These are phyloP conservation scores for Mantis religiosa DNA, from an alignment of 2,888 invertebrate genomes.

Conservation along the genomic window DNA sequence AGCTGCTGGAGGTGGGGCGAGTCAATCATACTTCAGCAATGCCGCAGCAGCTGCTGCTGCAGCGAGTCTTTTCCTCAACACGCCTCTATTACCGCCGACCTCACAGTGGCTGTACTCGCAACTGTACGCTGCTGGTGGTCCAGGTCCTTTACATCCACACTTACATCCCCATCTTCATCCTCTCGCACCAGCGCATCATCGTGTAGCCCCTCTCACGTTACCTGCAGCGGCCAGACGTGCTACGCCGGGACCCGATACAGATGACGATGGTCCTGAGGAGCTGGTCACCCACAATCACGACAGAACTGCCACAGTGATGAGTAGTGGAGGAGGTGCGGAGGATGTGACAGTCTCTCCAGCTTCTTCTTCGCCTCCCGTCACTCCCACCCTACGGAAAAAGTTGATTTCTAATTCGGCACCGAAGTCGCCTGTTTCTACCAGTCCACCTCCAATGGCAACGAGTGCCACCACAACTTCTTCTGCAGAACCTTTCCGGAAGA, in stretches of 20 bases:
- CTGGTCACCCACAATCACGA: background rate
- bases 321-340: background rate
- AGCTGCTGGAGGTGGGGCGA: background rate
- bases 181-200: background rate
- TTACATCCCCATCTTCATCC: background rate
- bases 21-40: conserved; percentile 46
- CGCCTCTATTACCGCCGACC: conserved; percentile 69
- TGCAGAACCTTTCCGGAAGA: conserved; percentile 23
- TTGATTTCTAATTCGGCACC: background rate
- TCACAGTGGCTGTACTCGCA: conserved; percentile 77
- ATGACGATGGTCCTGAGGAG: background rate
- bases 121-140: conserved; percentile 48
- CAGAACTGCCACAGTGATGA: background rate
- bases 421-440: background rate
- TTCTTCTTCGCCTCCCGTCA: background rate
- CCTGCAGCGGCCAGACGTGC: background rate
- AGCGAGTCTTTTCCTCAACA: conserved; percentile 64
- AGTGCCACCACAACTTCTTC: conserved; percentile 17
- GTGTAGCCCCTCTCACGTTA: background rate
- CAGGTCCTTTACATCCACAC: background rate
- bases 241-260: background rate
- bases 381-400: background rate
- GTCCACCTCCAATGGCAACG: background rate
- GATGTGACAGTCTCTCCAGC: background rate
- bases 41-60: conserved; percentile 67